Evolutionary conservation across 2,113 vertebrate species (phyloP).

Genomic region (Hystrix cristata): DNA sequence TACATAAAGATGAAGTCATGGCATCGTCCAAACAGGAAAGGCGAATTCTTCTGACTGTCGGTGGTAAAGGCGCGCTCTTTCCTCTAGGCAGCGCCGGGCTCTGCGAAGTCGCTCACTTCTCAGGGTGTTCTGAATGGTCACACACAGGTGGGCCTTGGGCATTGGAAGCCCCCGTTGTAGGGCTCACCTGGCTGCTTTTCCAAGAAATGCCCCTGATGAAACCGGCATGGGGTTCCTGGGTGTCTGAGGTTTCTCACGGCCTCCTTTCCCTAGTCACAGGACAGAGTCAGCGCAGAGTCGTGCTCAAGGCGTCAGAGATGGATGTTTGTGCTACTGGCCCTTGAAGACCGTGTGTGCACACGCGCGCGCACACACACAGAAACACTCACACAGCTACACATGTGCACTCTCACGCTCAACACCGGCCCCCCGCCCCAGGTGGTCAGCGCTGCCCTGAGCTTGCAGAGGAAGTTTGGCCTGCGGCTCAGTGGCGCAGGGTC

Average conservation of each 20-base stretch:
- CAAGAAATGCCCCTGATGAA: not conserved
- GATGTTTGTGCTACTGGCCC: not conserved
- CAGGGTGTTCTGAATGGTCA: not conserved
- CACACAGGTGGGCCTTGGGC: not conserved
- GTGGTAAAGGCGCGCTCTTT: not conserved
- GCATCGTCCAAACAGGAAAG: conserved; percentile 49
- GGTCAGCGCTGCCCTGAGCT: not conserved
- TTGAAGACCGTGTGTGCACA: not conserved
- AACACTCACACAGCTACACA: not conserved
- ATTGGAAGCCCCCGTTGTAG: not conserved
- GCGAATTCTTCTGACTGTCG: not conserved
- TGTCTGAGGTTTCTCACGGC: conserved; percentile 31
- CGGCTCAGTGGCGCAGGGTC: not conserved
- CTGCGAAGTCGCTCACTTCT: not conserved
- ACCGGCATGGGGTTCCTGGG: not conserved
- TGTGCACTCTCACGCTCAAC: not conserved
- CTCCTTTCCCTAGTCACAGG: not conserved
- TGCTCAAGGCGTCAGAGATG: not conserved
- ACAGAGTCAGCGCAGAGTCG: not conserved
- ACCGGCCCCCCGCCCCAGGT: too few relatives aligned
- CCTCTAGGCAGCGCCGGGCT: not conserved
- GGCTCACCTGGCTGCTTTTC: not conserved
- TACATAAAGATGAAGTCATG: not conserved
- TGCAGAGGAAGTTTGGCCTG: not conserved
- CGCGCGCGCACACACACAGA: not conserved